Percentiles rank a stretch among this genome's conserved stretches.
Evolutionary conservation across 2,113 vertebrate genomes (phyloP).

Genomic region (Hyperopisus bebe): DNA sequence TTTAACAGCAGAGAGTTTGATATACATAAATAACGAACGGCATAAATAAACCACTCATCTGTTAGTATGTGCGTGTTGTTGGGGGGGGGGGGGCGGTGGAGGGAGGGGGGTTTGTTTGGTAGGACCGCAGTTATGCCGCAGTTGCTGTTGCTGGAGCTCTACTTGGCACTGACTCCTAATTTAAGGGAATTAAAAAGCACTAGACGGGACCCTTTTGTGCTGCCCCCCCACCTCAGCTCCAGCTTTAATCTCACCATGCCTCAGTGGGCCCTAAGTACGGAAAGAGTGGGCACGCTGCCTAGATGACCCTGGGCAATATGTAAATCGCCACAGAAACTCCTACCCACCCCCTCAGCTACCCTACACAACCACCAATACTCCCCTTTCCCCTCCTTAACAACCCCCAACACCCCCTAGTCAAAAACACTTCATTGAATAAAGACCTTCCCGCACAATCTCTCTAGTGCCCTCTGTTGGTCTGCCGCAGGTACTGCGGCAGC

Average conservation of each 20-base stretch:
- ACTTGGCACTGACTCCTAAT: slow-evolving; percentile 49
- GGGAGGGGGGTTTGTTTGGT: slow-evolving; percentile 33
- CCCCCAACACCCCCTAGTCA: slow-evolving; percentile 1
- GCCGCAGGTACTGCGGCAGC: neutral
- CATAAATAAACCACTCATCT: neutral
- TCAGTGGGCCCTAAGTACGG: slow-evolving; percentile 43
- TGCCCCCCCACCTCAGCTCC: slow-evolving; percentile 38
- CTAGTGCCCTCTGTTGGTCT: slow-evolving; percentile 18
- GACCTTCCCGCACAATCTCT: neutral
- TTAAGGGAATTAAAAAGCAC: slow-evolving; percentile 57
- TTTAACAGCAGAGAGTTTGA: neutral
- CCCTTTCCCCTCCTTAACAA: slow-evolving; percentile 1
- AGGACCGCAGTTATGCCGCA: slow-evolving; percentile 36
- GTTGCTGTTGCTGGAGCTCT: slow-evolving; percentile 35
- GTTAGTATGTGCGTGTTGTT: neutral
- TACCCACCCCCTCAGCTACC: slow-evolving; percentile 7
- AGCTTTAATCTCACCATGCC: slow-evolving; percentile 48
- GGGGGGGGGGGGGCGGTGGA: neutral
- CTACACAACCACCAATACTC: neutral
- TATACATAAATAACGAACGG: neutral
- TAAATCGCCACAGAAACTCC: slow-evolving; percentile 43
- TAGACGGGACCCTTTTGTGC: slow-evolving; percentile 46
- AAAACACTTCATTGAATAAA: neutral
- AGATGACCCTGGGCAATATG: slow-evolving; percentile 50
- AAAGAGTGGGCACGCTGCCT: slow-evolving; percentile 47